Evolutionary conservation across 2,888 invertebrate species (phyloP), one percentile per base, ranked within the genome.

Genomic region (Luperina nickerlii): DNA sequence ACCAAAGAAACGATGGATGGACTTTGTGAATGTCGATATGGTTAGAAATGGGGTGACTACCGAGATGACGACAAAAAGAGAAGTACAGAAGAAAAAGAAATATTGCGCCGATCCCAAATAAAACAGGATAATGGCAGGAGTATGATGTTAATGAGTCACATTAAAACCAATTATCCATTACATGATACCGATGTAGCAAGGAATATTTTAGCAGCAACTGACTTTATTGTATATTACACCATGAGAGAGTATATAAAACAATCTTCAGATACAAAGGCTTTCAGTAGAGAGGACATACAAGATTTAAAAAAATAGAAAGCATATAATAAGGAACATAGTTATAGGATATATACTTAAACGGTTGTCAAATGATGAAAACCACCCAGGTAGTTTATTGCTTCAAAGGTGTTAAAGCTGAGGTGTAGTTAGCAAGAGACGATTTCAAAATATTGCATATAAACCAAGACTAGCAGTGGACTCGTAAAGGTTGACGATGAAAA

Each of bases 401-500:
- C 20, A 48, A 62, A 67, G 18, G 60, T 45, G 15, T 20, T 72
- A 38, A 60, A 75, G 5, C 4, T 63, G 15, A 42, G 9, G 24
- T 32, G 5, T 57, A 48, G 42, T 60, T 38, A 65, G 24, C 57
- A 68, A 13, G 6, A 51, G 15, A 27, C 38, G 4, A 62, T 60
- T 71, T 81, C 1, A 76, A 73, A 62, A 62, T 60, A 75, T 9
- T 42, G 42, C 15, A 66, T 62, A 72, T 71, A 68, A 65, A 75
- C 32, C 38, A 65, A 69, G 68, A 24, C 60, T 45, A 60, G 42
- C 48, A 76, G 38, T 65, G 38, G 67, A 70, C 60, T 81, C 72
- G 45, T 76, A 62, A 76, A 85, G 13, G 15, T 66, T 62, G n/a
- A 82, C 20, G 73, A 51, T 48, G 38, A 48, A 54, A 83, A 57